Base-by-base conservation (phyloP, 2,888 invertebrate species). In the Abscondita cerata region DNA sequence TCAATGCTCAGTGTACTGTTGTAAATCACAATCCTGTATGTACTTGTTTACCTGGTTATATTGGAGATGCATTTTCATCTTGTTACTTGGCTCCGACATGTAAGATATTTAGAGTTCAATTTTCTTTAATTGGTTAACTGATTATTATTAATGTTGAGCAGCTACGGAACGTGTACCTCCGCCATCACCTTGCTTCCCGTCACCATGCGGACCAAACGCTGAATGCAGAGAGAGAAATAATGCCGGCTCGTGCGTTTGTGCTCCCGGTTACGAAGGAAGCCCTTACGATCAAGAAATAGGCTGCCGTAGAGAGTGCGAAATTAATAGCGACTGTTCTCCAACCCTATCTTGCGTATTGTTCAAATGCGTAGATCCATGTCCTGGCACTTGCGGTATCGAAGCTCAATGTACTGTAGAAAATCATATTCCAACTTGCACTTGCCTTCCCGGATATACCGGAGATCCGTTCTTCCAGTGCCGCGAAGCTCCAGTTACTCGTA, bases 321-420 rank as follows among this genome's bases (percentile, higher is more conserved):
- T 80, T 52, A 93, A 91, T 75, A 85, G 85, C 40, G 93, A 94
- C 67, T 95, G 95, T 72, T 80, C 85, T n/a, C 79, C 85, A 0
- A 84, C 85, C 62, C 81, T 91, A 64, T 88, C 93, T 13, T 96
- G 96, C 75, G 87, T 90, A 25, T 86, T 91, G 47, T 92, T 86
- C 73, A 93, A 93, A 80, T 95, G 95, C 75, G 84, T 89, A 19
- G 91, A 95, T 81, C 94, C 94, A 0, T 95, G 94, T 72, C 89
- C 89, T 0, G 91, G 91, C 68, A 91, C 91, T 15, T 95, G 95
- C 76, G 95, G 95, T 11, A 84, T 86, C 48, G 85, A 88, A 68
- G 93, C 95, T 5, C 87, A 90, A 73, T 95, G 95, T 73, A 85
- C 84, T 8, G 92, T 93, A 1, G 86, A 88, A 69, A 88, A 89